These are phyloP conservation scores for Sula dactylatra DNA, from an alignment of 2,113 vertebrate species.

Conservation along the genomic window DNA sequence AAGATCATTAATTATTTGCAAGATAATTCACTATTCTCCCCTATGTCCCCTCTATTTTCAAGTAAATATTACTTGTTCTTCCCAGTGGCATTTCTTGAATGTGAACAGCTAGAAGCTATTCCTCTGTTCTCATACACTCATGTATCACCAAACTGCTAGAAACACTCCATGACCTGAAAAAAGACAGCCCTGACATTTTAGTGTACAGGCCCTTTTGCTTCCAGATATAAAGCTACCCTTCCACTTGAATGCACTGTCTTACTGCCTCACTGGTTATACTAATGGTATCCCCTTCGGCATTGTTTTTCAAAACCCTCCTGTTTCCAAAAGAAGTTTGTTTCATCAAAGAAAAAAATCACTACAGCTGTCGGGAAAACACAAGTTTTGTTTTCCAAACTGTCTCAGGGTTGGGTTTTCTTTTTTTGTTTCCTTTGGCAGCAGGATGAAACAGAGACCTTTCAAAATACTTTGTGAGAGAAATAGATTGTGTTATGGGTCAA, in stretches of 20 bases:
- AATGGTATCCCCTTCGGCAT: neutral
- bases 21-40: neutral
- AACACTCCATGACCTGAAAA: conserved; percentile 38
- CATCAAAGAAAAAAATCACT: neutral
- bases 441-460: neutral
- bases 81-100: conserved; percentile 22
- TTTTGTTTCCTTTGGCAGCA: neutral
- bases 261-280: neutral
- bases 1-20: neutral
- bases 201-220: neutral
- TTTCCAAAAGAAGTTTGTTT: neutral
- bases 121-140: conserved; percentile 19
- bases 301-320: neutral
- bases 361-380: neutral
- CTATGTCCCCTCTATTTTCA: neutral
- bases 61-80: neutral
- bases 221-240: neutral
- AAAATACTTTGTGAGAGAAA: neutral
- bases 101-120: neutral
- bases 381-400: neutral
- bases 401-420: neutral
- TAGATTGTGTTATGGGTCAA: neutral
- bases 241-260: neutral
- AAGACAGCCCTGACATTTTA: conserved; percentile 59
- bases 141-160: neutral